A percentile compares a stretch with the other conserved stretches of the same genome.
phyloP scores from a whole-genome alignment of 1,140 invertebrate species.

The Diachasmimorpha longicaudata region DNA sequence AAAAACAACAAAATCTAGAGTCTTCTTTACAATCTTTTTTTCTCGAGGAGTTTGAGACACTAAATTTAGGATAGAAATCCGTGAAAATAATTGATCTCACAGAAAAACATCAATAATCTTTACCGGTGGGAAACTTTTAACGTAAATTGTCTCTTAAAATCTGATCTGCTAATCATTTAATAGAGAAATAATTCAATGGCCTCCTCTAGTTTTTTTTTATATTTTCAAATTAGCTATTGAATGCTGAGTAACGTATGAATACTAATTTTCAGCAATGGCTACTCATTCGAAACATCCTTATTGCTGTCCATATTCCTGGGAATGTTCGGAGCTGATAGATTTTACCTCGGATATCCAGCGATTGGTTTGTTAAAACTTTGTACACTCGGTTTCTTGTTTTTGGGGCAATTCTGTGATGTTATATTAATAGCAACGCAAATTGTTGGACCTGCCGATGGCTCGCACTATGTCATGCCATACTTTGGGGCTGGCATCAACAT shows the following conservation, averaged over 20 bases:
- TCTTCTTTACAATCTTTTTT: too few relatives aligned
- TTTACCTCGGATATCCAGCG: constrained; percentile 96
- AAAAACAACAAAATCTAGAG: too few relatives aligned
- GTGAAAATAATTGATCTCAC: too few relatives aligned
- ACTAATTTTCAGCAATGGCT: constrained; percentile 80
- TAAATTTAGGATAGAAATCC: too few relatives aligned
- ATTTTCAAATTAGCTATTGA: too few relatives aligned
- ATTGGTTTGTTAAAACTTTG: constrained; percentile 93
- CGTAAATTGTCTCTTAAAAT: too few relatives aligned
- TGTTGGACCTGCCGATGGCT: constrained; percentile 94
- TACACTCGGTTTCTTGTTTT: constrained; percentile 94
- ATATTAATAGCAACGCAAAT: constrained; percentile 93
- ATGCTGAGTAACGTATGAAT: too few relatives aligned
- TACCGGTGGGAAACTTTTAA: too few relatives aligned
- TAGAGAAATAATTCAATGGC: background rate
- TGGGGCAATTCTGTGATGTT: constrained; percentile 95
- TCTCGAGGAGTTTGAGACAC: too few relatives aligned
- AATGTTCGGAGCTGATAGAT: constrained; percentile 97
- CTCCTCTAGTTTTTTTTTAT: too few relatives aligned
- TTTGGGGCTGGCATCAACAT: constrained; percentile 87
- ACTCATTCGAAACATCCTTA: constrained; percentile 90
- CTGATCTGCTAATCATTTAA: too few relatives aligned
- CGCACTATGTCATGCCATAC: constrained; percentile 93
- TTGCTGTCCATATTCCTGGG: constrained; percentile 94
- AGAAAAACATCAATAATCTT: too few relatives aligned